Percentiles rank a stretch among this genome's conserved stretches.
These are phyloP conservation scores for Drosophila meridiana DNA, from an alignment of 2,888 invertebrate genomes.

Conservation along the genomic window DNA sequence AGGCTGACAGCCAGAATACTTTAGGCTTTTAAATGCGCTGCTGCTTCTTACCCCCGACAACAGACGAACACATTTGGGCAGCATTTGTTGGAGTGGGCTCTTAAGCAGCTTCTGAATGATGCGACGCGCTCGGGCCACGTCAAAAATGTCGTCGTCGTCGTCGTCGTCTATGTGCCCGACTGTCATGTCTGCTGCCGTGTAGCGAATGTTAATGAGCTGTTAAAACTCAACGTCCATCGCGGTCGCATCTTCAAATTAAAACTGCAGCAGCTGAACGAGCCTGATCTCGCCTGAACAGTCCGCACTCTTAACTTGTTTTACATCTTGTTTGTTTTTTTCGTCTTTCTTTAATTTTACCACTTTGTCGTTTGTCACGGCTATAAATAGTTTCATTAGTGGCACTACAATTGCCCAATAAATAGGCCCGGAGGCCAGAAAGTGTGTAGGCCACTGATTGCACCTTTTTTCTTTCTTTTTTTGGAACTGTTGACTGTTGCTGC, in stretches of 20 bases:
- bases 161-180: background rate
- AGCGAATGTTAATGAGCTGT: constrained; percentile 73
- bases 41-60: constrained; percentile 20
- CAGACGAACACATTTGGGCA: constrained; percentile 42
- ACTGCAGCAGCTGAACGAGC: constrained; percentile 33
- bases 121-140: constrained; percentile 42
- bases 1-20: constrained; percentile 68
- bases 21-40: constrained; percentile 71
- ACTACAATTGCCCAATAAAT: constrained; percentile 44
- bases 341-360: constrained; percentile 13
- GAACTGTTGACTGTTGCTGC: constrained; percentile 9
- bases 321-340: constrained; percentile 4
- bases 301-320: constrained; percentile 41
- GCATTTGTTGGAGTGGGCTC: constrained; percentile 58
- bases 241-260: constrained; percentile 56
- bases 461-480: constrained; percentile 1
- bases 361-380: constrained; percentile 52
- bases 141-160: constrained; percentile 53
- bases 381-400: constrained; percentile 68
- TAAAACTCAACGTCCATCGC: constrained; percentile 55
- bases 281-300: constrained; percentile 9
- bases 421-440: constrained; percentile 5
- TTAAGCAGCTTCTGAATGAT: constrained; percentile 75
- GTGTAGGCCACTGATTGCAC: constrained; percentile 52
- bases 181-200: constrained; percentile 58